Percentiles rank a stretch among this genome's conserved stretches.
Conservation (phyloP, 35 echinoderm and acorn worm genomes). For the Ptychodera flava region DNA sequence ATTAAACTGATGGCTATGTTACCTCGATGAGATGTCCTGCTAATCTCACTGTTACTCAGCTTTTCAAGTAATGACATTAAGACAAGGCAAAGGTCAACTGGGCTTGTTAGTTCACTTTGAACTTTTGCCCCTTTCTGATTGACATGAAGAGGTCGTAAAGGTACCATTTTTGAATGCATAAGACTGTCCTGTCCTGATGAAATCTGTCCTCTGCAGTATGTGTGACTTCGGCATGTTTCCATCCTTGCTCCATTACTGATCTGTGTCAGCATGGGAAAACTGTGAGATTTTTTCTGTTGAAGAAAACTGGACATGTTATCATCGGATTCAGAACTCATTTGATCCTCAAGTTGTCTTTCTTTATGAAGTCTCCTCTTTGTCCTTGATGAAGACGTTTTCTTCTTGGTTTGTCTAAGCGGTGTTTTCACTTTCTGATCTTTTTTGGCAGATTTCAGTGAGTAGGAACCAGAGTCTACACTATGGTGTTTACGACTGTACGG, state of each 20-base stretch:
- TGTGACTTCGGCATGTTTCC: background rate
- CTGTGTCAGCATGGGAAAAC: background rate
- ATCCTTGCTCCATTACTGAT: background rate
- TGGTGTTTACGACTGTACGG: background rate
- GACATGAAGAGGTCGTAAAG: background rate
- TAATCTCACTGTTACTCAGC: conserved; percentile 76
- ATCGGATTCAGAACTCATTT: background rate
- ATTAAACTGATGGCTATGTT: conserved; percentile 64
- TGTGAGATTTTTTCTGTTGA: background rate
- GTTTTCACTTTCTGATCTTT: background rate
- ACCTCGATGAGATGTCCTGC: conserved; percentile 60
- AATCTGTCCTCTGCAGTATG: background rate
- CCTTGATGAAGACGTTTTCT: background rate
- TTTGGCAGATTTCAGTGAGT: too few species aligned
- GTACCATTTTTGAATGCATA: background rate
- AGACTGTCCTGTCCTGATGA: background rate
- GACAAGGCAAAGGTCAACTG: conserved; percentile 73
- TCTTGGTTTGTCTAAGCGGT: background rate
- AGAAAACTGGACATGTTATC: background rate
- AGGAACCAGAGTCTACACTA: too few species aligned
- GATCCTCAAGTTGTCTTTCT: background rate
- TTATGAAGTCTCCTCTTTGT: background rate
- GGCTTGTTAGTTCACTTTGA: conserved; percentile 28
- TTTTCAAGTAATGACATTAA: conserved; percentile 72
- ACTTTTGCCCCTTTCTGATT: conserved; percentile 26